Base-by-base conservation (phyloP, 1,140 invertebrate species). In the Drosophila chauvacae region DNA sequence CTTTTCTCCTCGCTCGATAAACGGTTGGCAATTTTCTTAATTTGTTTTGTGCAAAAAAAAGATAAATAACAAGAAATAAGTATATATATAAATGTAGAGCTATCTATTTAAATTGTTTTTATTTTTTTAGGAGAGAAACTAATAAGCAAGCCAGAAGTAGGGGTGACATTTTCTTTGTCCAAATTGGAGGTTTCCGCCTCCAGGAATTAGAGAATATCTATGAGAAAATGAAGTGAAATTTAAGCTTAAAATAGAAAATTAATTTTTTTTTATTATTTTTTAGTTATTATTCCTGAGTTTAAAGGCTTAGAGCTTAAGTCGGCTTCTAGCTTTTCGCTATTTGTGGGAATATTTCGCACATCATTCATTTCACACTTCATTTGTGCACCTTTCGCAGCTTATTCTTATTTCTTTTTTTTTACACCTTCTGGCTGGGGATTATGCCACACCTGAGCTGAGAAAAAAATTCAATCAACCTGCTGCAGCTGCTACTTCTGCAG, bases 11-110 rank as follows among this genome's bases (percentile, higher is more conserved):
- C 41, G 53, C 53, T 50, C 57, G 57, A 60, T 66, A 82, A 82
- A 79, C 62, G 56, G 55, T 66, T 74, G 68, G 74, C 81, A 84
- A 84, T 84, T 84, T 84, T 85, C 77, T 73, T 69, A 41, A 77
- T 77, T 80, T 75, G 47, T 80, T 80, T 66, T 62, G 39, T 57
- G 53, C 51, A 63, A 73, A 61, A 50, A 48, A n/a, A 48, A 70
- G 35, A 71, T 39, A 53, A 42, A 53, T 37, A 50, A 66, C 53
- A 26, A 56, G 53, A 56, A 55, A 55, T 26, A 56, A 20, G 6
- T 39, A 56, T 51, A 51, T 35, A 61, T n/a, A 61, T 35, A 50
- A 58, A 76, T 58, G 51, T 51, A 44, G 44, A 76, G 73, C 73
- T 65, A 20, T 58, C 71, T 41, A 53, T 65, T 66, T 74, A 42